These are phyloP conservation scores for Arenaria interpres DNA, from an alignment of 2,113 vertebrate species.

Conservation along the genomic window DNA sequence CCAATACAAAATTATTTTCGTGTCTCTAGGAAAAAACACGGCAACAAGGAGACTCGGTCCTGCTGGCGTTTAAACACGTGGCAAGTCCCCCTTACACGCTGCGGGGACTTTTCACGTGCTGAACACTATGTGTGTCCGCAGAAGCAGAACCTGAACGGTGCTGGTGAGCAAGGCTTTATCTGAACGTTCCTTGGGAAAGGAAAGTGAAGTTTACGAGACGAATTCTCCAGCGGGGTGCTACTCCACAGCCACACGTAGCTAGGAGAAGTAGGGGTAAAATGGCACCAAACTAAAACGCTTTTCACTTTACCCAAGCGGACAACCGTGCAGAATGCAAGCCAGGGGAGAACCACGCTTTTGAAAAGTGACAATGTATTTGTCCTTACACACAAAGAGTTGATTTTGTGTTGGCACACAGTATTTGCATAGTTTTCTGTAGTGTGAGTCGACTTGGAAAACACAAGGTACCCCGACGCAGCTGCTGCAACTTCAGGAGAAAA, in stretches of 20 bases:
- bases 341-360: neutral
- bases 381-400: neutral
- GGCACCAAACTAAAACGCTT: neutral
- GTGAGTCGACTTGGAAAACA: neutral
- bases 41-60: neutral
- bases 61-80: neutral
- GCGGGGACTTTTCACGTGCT: neutral
- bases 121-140: neutral
- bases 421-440: neutral
- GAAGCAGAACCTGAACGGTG: neutral
- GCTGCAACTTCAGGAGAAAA: neutral
- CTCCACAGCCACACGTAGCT: neutral
- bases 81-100: neutral
- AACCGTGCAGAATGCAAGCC: neutral
- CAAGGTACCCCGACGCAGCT: neutral
- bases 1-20: constrained; percentile 25
- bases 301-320: neutral
- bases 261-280: neutral
- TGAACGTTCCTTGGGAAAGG: neutral
- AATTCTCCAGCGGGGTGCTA: neutral
- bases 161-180: neutral
- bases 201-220: neutral
- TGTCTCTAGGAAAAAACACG: neutral
- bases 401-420: neutral
- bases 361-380: neutral